phyloP scores from a whole-genome alignment of 1,140 invertebrate species.

The Alviniconcha marisindica region DNA sequence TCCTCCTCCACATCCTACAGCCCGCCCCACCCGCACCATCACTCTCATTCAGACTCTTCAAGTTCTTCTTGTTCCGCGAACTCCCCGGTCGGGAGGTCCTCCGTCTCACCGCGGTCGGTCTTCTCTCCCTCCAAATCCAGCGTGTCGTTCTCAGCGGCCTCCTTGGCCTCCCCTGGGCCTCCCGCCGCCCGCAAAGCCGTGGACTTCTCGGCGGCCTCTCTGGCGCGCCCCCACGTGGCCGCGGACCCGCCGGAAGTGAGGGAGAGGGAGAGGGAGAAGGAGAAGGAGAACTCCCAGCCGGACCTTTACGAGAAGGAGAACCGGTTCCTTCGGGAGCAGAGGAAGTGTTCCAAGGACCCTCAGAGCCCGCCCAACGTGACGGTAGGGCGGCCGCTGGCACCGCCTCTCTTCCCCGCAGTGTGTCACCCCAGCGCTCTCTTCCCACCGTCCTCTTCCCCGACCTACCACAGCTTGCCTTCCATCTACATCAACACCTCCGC shows the following conservation, averaged over 20 bases:
- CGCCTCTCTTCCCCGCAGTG: conserved; percentile 42
- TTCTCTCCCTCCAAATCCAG: background rate
- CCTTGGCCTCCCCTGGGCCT: background rate
- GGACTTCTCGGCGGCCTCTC: conserved; percentile 17
- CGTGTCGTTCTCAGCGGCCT: background rate
- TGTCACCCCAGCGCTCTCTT: conserved; percentile 45
- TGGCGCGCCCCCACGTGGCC: conserved; percentile 22
- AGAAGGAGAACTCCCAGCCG: conserved; percentile 44
- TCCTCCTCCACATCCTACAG: background rate
- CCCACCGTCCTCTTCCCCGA: conserved; percentile 30
- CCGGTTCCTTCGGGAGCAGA: conserved; percentile 47
- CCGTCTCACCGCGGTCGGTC: too few relatives aligned
- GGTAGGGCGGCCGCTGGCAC: conserved; percentile 52
- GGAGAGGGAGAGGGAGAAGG: background rate
- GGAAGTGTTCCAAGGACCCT: conserved; percentile 43
- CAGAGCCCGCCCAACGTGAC: conserved; percentile 64
- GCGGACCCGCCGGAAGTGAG: background rate
- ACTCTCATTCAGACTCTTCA: background rate
- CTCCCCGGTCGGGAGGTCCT: background rate
- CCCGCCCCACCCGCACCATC: conserved; percentile 7
- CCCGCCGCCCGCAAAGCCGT: conserved; percentile 5
- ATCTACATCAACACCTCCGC: conserved; percentile 46
- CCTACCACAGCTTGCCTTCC: conserved; percentile 46
- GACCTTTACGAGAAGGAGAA: conserved; percentile 52
- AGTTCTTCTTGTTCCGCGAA: background rate